phyloP scores from a whole-genome alignment of 2,888 invertebrate species.

The Polylopha cassiicola region DNA sequence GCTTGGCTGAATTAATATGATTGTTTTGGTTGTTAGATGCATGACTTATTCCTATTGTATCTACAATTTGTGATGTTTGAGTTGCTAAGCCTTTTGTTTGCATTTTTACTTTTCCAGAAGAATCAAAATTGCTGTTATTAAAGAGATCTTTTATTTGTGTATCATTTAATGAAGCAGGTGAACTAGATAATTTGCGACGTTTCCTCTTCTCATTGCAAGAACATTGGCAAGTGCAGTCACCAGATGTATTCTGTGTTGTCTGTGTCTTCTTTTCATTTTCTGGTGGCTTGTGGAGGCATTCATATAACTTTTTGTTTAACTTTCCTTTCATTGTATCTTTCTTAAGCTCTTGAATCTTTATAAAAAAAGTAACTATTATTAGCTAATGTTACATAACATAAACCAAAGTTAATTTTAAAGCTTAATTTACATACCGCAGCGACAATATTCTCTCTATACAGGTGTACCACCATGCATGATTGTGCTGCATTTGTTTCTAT shows the following conservation, averaged over 20 bases:
- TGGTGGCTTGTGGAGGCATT: slow-evolving; percentile 49
- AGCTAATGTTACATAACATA: background rate
- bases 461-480: slow-evolving; percentile 61
- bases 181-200: slow-evolving; percentile 33
- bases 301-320: slow-evolving; percentile 52
- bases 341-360: slow-evolving; percentile 59
- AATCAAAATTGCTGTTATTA: slow-evolving; percentile 9
- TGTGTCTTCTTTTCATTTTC: slow-evolving; percentile 56
- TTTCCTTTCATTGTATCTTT: slow-evolving; percentile 54
- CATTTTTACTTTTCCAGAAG: slow-evolving; percentile 2
- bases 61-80: too few relatives aligned
- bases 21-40: too few relatives aligned
- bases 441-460: slow-evolving; percentile 61
- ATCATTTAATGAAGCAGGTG: slow-evolving; percentile 21
- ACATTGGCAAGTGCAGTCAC: slow-evolving; percentile 51
- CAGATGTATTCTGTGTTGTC: slow-evolving; percentile 32
- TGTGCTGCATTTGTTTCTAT: slow-evolving; percentile 65
- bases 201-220: slow-evolving; percentile 45
- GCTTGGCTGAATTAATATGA: slow-evolving; percentile 17
- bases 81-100: too few relatives aligned
- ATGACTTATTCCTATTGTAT: too few relatives aligned
- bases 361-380: slow-evolving; percentile 1
- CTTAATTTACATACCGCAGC: slow-evolving; percentile 42
- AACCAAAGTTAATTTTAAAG: background rate
- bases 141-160: slow-evolving; percentile 9